phyloP scores from a whole-genome alignment of 2,113 vertebrate species.

The Lycaon pictus region DNA sequence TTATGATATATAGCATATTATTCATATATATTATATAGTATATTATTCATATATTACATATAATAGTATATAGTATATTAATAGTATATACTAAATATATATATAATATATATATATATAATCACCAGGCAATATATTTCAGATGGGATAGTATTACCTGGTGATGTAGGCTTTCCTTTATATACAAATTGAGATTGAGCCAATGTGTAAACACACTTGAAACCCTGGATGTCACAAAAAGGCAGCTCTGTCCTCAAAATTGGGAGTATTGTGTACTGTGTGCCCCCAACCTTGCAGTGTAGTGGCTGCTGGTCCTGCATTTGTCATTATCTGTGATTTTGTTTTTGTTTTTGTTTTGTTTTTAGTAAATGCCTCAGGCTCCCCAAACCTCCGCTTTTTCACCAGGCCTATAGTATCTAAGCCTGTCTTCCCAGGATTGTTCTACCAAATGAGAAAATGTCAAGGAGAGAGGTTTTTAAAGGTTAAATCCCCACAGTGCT shows the following conservation, averaged over 20 bases:
- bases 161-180: not conserved
- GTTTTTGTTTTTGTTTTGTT: not conserved
- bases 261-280: rapidly evolving
- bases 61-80: too few relatives aligned
- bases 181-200: not conserved
- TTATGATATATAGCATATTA: too few relatives aligned
- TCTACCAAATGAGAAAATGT: not conserved
- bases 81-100: too few relatives aligned
- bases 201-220: not conserved
- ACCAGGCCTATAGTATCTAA: not conserved
- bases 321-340: not conserved
- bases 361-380: not conserved
- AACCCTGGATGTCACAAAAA: not conserved
- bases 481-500: not conserved
- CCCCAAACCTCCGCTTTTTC: not conserved
- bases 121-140: not conserved
- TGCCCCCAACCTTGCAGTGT: not conserved
- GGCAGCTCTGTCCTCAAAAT: not conserved
- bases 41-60: too few relatives aligned
- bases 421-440: not conserved
- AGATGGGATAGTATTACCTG: not conserved
- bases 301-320: not conserved
- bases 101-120: not conserved
- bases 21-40: too few relatives aligned
- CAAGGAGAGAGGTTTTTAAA: not conserved